Conservation (phyloP, 2,888 invertebrate genomes). For the Melieria picta region DNA sequence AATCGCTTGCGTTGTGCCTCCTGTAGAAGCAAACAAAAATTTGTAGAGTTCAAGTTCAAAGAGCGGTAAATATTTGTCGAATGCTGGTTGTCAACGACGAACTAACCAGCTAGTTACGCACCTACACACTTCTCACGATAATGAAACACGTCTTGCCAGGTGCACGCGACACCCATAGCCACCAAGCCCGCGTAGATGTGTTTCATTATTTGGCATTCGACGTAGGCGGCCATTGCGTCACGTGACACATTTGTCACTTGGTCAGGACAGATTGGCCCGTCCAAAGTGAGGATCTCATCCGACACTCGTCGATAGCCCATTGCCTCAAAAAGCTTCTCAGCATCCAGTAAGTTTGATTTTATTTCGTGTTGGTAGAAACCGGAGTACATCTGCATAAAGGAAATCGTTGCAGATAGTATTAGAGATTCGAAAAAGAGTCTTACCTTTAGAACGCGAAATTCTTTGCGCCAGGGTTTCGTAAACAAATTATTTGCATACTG, state of each 20-base stretch:
- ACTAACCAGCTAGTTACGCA: constrained; percentile 27
- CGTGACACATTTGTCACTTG: constrained; percentile 81
- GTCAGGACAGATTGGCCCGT: constrained; percentile 84
- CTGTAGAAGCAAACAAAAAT: constrained; percentile 36
- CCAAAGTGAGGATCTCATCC: constrained; percentile 69
- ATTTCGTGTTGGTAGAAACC: constrained; percentile 91
- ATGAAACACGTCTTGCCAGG: constrained; percentile 75
- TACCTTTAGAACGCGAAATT: constrained; percentile 84
- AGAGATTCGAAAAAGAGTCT: constrained; percentile 41
- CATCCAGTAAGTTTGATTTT: constrained; percentile 80
- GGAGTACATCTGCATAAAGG: constrained; percentile 75
- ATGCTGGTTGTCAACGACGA: neutral
- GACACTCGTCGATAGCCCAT: constrained; percentile 82
- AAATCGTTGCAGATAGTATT: neutral
- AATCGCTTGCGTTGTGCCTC: constrained; percentile 58
- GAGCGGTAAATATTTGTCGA: neutral
- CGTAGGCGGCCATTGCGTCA: constrained; percentile 86
- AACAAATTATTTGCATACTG: constrained; percentile 87
- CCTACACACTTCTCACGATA: constrained; percentile 62
- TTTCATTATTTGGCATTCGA: constrained; percentile 87
- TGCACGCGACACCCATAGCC: constrained; percentile 68
- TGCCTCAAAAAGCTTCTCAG: constrained; percentile 79
- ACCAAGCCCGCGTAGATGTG: constrained; percentile 77
- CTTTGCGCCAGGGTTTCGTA: constrained; percentile 89
- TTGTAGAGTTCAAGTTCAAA: neutral